Percentiles rank a stretch among this genome's conserved stretches.
Evolutionary conservation across 2,888 invertebrate genomes (phyloP).

Genomic region (Exephanes ischioxanthus): DNA sequence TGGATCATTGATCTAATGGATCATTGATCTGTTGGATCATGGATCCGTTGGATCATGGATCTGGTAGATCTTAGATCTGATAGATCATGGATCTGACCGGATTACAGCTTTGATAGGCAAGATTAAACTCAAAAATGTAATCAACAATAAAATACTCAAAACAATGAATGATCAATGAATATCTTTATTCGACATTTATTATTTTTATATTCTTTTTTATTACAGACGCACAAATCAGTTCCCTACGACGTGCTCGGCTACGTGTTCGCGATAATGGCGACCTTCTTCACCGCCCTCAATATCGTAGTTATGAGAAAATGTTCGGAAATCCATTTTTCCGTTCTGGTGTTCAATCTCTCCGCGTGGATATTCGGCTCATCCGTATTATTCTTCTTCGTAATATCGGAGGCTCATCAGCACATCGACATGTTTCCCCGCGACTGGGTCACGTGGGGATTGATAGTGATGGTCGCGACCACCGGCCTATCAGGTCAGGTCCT

Average conservation of each 20-base stretch:
- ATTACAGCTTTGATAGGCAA: no score
- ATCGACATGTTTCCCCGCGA: conserved; percentile 76
- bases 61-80: no score
- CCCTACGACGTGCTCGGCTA: conserved; percentile 84
- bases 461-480: conserved; percentile 79
- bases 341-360: conserved; percentile 84
- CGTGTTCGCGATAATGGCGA: conserved; percentile 83
- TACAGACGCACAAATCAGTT: conserved; percentile 76
- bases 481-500: conserved; percentile 85
- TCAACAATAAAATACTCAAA: not conserved
- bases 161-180: not conserved
- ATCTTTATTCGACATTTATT: not conserved
- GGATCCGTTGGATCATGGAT: no score
- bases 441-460: conserved; percentile 80
- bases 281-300: conserved; percentile 85
- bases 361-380: conserved; percentile 83
- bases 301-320: conserved; percentile 86
- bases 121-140: not conserved
- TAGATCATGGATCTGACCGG: no score
- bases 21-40: no score
- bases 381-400: conserved; percentile 77
- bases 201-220: conserved; percentile 28
- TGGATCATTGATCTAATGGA: no score
- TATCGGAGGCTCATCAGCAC: conserved; percentile 75
- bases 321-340: conserved; percentile 84